Evolutionary conservation across 2,113 vertebrate species (phyloP).

Genomic region (Callithrix jacchus): DNA sequence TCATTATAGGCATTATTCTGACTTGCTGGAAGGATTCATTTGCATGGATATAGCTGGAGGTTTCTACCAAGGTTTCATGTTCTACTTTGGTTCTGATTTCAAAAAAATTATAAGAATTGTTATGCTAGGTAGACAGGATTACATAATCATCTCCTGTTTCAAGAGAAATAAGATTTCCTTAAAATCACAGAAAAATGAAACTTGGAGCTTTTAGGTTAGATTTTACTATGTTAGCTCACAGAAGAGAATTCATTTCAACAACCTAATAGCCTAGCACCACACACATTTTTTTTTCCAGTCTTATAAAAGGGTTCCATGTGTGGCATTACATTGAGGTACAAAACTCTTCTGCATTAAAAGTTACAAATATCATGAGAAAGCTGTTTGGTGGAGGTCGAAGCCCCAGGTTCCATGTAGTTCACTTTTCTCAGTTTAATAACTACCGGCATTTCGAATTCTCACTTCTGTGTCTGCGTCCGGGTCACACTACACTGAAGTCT

Average conservation of each 20-base stretch:
- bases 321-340: neutral
- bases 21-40: neutral
- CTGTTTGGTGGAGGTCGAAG: neutral
- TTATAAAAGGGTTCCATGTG: neutral
- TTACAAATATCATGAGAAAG: neutral
- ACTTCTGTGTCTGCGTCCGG: neutral
- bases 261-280: too few relatives aligned
- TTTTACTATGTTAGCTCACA: neutral
- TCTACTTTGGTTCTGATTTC: neutral
- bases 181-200: neutral
- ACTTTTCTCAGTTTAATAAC: rapidly evolving
- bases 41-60: neutral
- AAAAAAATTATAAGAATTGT: neutral
- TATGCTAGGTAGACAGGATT: neutral
- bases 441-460: neutral
- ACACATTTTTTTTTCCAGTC: neutral
- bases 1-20: neutral
- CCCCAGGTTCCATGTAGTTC: neutral
- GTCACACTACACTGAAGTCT: neutral
- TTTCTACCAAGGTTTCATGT: neutral
- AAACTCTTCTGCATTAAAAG: neutral
- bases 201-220: neutral
- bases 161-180: constrained; percentile 13
- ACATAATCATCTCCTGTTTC: neutral
- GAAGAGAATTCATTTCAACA: neutral